A percentile compares a stretch with the other conserved stretches of the same genome.
Conservation (phyloP, 2,888 invertebrate species). For the Abrostola tripartita region DNA sequence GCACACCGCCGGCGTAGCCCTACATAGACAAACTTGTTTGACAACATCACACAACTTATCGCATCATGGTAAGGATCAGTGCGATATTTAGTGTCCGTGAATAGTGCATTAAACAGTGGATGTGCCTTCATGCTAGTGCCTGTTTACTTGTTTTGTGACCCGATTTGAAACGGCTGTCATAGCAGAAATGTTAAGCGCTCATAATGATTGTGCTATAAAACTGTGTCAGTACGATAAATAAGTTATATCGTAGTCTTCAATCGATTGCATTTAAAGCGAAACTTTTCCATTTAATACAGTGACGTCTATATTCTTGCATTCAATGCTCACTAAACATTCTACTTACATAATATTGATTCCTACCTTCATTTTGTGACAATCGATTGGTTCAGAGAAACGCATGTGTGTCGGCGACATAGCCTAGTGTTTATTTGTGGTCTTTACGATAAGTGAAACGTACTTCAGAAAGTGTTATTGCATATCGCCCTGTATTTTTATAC, state of each 20-base stretch:
- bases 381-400: slow-evolving; percentile 32
- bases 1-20: slow-evolving; percentile 60
- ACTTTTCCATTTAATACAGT: slow-evolving; percentile 30
- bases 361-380: slow-evolving; percentile 49
- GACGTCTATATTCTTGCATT: slow-evolving; percentile 31
- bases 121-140: slow-evolving; percentile 67
- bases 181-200: slow-evolving; percentile 30
- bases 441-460: slow-evolving; percentile 19
- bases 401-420: slow-evolving; percentile 16
- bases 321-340: slow-evolving; percentile 35
- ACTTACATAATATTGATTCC: slow-evolving; percentile 53
- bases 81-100: slow-evolving; percentile 72
- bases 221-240: slow-evolving; percentile 31
- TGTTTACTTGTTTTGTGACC: slow-evolving; percentile 52
- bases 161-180: slow-evolving; percentile 32
- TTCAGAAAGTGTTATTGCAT: slow-evolving; percentile 16
- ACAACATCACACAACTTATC: slow-evolving; percentile 62
- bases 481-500: slow-evolving; percentile 26
- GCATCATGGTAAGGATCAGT: slow-evolving; percentile 83
- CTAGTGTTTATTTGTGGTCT: slow-evolving; percentile 29
- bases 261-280: slow-evolving; percentile 31
- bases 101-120: slow-evolving; percentile 68
- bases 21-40: slow-evolving; percentile 65
- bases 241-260: slow-evolving; percentile 17
- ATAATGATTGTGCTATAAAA: slow-evolving; percentile 27